These are phyloP conservation scores for Eudemis profundana DNA, from an alignment of 2,888 invertebrate species.

Conservation along the genomic window DNA sequence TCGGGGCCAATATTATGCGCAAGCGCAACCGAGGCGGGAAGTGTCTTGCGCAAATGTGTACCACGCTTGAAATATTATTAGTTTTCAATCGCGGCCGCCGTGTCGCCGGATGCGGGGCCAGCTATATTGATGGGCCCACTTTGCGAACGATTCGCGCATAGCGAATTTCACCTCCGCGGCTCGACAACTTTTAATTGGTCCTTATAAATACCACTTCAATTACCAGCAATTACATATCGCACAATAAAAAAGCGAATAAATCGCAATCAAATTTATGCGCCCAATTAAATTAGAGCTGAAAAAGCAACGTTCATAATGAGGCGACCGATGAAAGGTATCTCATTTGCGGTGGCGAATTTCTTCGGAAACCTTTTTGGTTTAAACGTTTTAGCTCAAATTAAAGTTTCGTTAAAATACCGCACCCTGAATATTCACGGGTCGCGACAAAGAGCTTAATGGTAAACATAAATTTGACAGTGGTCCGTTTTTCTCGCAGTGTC, in stretches of 20 bases:
- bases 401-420: conserved; percentile 77
- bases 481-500: conserved; percentile 60
- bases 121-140: conserved; percentile 76
- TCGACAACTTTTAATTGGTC: conserved; percentile 65
- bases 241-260: conserved; percentile 56
- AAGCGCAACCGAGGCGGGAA: conserved; percentile 49
- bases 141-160: conserved; percentile 56
- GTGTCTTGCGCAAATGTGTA: conserved; percentile 66
- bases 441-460: conserved; percentile 69
- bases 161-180: conserved; percentile 68
- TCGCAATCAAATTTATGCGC: conserved; percentile 64
- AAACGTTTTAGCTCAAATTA: conserved; percentile 67
- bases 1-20: conserved; percentile 23
- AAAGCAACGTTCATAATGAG: conserved; percentile 66
- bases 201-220: conserved; percentile 60
- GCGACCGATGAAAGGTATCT: conserved; percentile 64
- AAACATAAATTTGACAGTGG: conserved; percentile 71
- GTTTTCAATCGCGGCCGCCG: conserved; percentile 69
- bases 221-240: conserved; percentile 56
- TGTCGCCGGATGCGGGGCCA: conserved; percentile 76
- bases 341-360: conserved; percentile 54
- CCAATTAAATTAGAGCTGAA: conserved; percentile 76
- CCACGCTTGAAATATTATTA: conserved; percentile 70
- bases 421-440: conserved; percentile 54
- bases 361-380: conserved; percentile 59